Evolutionary conservation across 2,888 invertebrate species (phyloP), one percentile per base, ranked within the genome.

Genomic region (Metellina segmentata): DNA sequence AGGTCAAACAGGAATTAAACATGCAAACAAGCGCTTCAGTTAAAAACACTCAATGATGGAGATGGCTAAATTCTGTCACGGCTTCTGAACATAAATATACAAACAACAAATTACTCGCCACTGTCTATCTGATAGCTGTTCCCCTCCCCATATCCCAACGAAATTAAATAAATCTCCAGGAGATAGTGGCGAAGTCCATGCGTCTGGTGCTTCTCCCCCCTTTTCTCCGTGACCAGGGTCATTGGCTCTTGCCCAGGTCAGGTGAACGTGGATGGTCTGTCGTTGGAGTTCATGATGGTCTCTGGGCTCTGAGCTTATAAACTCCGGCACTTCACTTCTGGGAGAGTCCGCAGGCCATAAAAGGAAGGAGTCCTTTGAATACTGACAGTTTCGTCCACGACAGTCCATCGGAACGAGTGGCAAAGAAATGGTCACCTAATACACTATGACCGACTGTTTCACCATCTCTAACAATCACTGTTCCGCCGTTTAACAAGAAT

Each of bases 191-290:
- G 78, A 79, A 71, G 78, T 71, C 69, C 70, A 86, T 51, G 34
- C 19, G 48, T 69, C 72, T 61, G 19, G 48, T 61, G 34, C 34
- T 34, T 34, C 34, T 34, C 34, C 34, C 34, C 34, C 34, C 34
- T 34, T 34, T 34, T 34, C 34, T 34, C 34, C 49, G 13, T 34
- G 61, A 72, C 53, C 70, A 91, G 81, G 91, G 91, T 87, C 91
- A 82, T 77, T 82, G 87, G 13, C 90, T 90, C 70, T 20, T 11
- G 83, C 77, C 78, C 75, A 69, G 85, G 85, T 90, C 79, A 79
- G 71, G 85, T 81, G 72, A 91, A 78, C 51, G 81, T 71, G 53
- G 91, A 78, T 87, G 49, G 91, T 7, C 81, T 77, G 71, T 71
- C 19, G 53, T 82, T 4, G 34, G 34, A 34, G 53, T 71, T 51